phyloP scores from a whole-genome alignment of 2,888 invertebrate species.

The Drosophila atripex region DNA sequence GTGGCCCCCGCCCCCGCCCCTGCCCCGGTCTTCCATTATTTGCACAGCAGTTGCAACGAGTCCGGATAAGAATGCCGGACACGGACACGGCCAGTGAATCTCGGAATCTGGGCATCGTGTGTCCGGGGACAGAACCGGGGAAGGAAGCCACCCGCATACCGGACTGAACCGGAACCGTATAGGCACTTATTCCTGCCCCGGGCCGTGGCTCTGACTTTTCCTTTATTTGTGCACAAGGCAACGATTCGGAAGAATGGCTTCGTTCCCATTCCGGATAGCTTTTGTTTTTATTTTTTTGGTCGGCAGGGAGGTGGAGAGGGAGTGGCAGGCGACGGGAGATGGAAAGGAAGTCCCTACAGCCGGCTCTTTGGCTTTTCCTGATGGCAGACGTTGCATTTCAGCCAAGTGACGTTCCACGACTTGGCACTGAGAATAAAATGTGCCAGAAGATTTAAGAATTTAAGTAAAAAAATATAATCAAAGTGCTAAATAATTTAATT shows the following conservation, averaged over 20 bases:
- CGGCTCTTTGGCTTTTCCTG: conserved; percentile 39
- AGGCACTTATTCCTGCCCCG: conserved; percentile 43
- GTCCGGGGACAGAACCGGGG: conserved; percentile 11
- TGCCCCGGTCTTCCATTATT: conserved; percentile 70
- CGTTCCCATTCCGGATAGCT: conserved; percentile 41
- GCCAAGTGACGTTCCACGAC: conserved; percentile 35
- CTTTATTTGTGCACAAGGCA: conserved; percentile 71
- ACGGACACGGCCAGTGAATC: conserved; percentile 20
- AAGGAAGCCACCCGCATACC: conserved; percentile 18
- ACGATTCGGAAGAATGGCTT: conserved; percentile 72
- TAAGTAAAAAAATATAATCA: neutral
- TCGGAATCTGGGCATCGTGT: neutral
- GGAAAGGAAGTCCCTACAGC: conserved; percentile 35
- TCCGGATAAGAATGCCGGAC: conserved; percentile 39
- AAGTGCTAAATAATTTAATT: too few relatives aligned
- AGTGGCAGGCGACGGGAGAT: conserved; percentile 1
- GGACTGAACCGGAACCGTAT: conserved; percentile 19
- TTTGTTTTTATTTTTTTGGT: conserved; percentile 11
- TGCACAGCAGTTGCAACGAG: conserved; percentile 78
- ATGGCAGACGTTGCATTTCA: conserved; percentile 50
- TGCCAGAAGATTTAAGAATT: neutral
- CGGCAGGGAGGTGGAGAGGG: conserved; percentile 1
- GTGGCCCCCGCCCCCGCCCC: conserved; percentile 48
- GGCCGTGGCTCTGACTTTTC: conserved; percentile 51
- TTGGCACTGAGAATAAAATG: conserved; percentile 36